Conservation (phyloP, 2,797 vertebrate genomes). For the Rhyacichthys aspro region DNA sequence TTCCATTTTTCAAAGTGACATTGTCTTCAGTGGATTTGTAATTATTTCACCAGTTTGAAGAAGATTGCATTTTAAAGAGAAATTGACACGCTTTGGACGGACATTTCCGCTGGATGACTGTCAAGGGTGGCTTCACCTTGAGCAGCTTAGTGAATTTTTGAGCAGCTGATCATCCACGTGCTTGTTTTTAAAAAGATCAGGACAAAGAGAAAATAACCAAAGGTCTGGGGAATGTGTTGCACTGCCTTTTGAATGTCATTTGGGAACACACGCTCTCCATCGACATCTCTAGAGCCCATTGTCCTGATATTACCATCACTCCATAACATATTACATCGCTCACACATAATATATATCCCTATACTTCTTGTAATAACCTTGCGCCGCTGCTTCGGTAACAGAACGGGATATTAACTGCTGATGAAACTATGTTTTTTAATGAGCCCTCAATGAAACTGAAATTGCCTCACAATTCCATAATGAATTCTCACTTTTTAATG, state of each 20-base stretch:
- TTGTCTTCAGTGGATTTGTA: neutral
- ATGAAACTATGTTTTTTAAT: slow-evolving; percentile 35
- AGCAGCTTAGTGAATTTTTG: slow-evolving; percentile 14
- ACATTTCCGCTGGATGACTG: neutral
- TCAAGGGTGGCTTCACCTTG: slow-evolving; percentile 30
- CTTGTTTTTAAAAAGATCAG: neutral
- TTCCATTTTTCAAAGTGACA: slow-evolving; percentile 6
- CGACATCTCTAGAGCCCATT: slow-evolving; percentile 27
- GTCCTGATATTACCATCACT: slow-evolving; percentile 29
- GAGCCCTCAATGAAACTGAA: slow-evolving; percentile 31
- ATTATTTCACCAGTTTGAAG: slow-evolving; percentile 5
- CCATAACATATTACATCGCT: slow-evolving; percentile 19
- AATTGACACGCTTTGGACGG: neutral
- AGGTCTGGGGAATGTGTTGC: slow-evolving; percentile 15
- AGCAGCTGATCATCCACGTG: neutral
- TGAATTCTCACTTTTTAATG: slow-evolving; percentile 4
- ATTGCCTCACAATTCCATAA: slow-evolving; percentile 15
- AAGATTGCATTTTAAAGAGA: neutral
- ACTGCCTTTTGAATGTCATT: slow-evolving; percentile 32
- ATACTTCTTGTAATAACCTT: slow-evolving; percentile 40
- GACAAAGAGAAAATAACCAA: neutral
- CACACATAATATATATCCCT: slow-evolving; percentile 17
- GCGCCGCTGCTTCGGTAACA: slow-evolving; percentile 16
- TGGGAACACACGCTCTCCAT: slow-evolving; percentile 16
- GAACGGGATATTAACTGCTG: slow-evolving; percentile 37